Conservation (phyloP, 2,888 invertebrate species). For the Synanthedon tipuliformis region DNA sequence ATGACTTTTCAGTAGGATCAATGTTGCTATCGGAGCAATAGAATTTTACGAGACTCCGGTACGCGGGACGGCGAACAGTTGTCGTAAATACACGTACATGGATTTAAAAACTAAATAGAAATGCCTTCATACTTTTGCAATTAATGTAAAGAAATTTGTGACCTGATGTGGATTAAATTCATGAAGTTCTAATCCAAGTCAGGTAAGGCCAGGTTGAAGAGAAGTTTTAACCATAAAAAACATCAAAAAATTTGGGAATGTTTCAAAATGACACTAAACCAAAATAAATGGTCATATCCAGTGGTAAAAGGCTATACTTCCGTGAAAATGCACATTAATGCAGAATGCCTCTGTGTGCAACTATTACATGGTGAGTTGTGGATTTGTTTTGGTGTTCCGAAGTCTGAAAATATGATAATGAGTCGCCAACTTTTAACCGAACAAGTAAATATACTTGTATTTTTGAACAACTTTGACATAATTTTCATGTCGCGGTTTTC, state of each 20-base stretch:
- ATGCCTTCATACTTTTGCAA: too few species aligned
- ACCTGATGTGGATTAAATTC: too few species aligned
- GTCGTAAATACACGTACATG: slow-evolving; percentile 42
- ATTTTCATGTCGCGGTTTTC: background rate
- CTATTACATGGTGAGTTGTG: slow-evolving; percentile 60
- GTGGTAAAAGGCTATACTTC: slow-evolving; percentile 9
- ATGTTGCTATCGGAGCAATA: slow-evolving; percentile 56
- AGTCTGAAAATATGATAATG: slow-evolving; percentile 60
- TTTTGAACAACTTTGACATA: slow-evolving; percentile 13
- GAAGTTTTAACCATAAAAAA: background rate
- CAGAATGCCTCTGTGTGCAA: slow-evolving; percentile 43
- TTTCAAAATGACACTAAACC: too few species aligned
- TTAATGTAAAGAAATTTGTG: too few species aligned
- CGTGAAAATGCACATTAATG: slow-evolving; percentile 39
- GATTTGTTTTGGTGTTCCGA: slow-evolving; percentile 62
- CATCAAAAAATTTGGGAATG: too few species aligned
- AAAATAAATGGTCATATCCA: slow-evolving; percentile 13
- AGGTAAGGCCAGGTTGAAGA: background rate
- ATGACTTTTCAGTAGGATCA: slow-evolving; percentile 34
- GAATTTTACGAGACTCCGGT: slow-evolving; percentile 62
- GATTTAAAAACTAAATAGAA: slow-evolving; percentile 6
- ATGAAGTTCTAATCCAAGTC: too few species aligned
- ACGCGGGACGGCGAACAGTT: slow-evolving; percentile 56
- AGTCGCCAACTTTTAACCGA: slow-evolving; percentile 33
- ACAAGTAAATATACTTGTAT: slow-evolving; percentile 28